Conservation (phyloP, 2,888 invertebrate genomes). For the Hecatera dysodea region DNA sequence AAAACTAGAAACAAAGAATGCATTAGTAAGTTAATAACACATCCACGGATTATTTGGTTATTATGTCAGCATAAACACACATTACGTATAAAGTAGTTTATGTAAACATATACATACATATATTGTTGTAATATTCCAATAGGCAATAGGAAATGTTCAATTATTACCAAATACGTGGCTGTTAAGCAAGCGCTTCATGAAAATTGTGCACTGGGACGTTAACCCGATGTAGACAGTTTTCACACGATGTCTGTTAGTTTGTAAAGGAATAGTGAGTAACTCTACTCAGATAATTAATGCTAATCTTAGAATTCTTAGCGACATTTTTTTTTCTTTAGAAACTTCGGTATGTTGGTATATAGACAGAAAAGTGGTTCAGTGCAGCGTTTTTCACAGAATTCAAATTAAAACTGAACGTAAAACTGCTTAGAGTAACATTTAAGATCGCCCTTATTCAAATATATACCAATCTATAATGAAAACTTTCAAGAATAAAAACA, state of each 20-base stretch:
- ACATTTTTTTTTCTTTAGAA: background rate
- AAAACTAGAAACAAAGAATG: slow-evolving; percentile 1
- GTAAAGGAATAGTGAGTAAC: slow-evolving; percentile 21
- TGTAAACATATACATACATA: slow-evolving; percentile 57
- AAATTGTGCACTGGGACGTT: slow-evolving; percentile 69
- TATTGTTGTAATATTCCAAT: slow-evolving; percentile 55
- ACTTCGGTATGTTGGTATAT: background rate
- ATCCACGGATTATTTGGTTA: slow-evolving; percentile 50
- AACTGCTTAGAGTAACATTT: background rate
- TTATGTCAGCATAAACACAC: slow-evolving; percentile 56
- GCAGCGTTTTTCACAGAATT: background rate
- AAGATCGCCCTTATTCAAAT: background rate
- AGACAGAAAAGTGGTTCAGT: background rate
- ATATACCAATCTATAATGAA: background rate
- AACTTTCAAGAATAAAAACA: background rate
- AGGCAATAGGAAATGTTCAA: slow-evolving; percentile 72
- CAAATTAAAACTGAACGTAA: background rate
- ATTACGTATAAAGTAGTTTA: slow-evolving; percentile 42
- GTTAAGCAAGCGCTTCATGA: slow-evolving; percentile 71
- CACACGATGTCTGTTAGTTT: slow-evolving; percentile 60
- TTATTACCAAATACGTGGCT: slow-evolving; percentile 75
- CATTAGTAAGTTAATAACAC: slow-evolving; percentile 32
- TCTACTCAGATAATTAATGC: background rate
- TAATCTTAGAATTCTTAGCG: background rate
- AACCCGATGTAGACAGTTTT: slow-evolving; percentile 70